Base-by-base conservation (phyloP, 2,888 invertebrate species). In the Oscheius myriophilus region DNA sequence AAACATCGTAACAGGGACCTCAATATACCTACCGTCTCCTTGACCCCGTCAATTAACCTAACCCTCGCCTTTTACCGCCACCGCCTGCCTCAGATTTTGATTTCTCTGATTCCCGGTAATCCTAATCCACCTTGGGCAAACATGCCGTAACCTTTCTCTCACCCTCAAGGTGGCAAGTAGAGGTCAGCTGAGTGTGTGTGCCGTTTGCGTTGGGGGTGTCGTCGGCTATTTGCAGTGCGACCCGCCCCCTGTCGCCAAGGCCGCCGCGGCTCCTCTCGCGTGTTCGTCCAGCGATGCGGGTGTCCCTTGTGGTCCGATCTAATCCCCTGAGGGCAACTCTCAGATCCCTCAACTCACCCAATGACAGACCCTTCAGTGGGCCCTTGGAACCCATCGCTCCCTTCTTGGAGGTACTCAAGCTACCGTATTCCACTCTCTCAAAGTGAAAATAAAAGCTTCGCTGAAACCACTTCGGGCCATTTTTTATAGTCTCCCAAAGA, bases 261-360 rank as follows among this genome's bases (percentile, higher is more conserved):
- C 61, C 61, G 61, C 61, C 49, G 61, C 61, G 61, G 61, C 61
- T 61, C 61, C 57, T 57, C 41, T 61, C 61, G 61, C 53, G 23
- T 11, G 53, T 58, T 25, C 58, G 43, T 42, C 33, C 25, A 54
- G 18, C 41, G 16, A 58, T 49, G 46, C 66, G 55, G 55, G 49
- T 66, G 66, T 55, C 53, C 49, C 66, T 66, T 14, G 66, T 66
- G 51, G 55, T 55, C 53, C 55, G 66, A 21, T 25, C 57, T 26
- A 66, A 55, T 66, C 66, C 66, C 39, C 58, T 58, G 41, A 55
- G 66, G 58, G 66, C 66, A 39, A 57, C 58, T 39, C 58, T 66
- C 14, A 45, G 57, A 21, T 57, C 58, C 18, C 66, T 66, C 14
- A 3, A 49, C 41, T 21, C 52, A 9, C 63, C 63, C 21, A 21